These are phyloP conservation scores for Apostichopus parvimensis DNA, from an alignment of 35 echinoderm and acorn worm genomes.

Conservation along the genomic window DNA sequence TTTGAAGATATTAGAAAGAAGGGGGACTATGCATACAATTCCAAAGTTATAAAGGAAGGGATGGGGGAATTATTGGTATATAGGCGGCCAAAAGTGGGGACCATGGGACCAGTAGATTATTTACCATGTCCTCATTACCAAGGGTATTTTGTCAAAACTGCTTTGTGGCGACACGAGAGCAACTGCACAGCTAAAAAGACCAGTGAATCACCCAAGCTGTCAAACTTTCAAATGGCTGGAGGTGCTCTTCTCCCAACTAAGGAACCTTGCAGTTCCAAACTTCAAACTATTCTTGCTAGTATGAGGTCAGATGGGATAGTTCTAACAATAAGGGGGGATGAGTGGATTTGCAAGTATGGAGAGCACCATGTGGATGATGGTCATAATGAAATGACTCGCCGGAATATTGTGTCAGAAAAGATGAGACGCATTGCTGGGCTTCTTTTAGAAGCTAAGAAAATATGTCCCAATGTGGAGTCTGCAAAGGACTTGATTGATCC, in stretches of 20 bases:
- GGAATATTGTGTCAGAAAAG: slow-evolving; percentile 17
- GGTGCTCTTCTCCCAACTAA: slow-evolving; percentile 2
- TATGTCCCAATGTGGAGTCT: background rate
- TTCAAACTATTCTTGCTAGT: background rate
- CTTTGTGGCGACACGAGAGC: background rate
- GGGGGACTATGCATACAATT: slow-evolving; percentile 1
- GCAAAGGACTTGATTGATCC: slow-evolving; percentile 32
- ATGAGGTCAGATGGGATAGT: slow-evolving; percentile 2
- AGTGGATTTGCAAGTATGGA: background rate
- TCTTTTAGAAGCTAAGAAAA: background rate
- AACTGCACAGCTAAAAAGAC: background rate
- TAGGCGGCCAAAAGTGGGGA: background rate
- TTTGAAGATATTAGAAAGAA: slow-evolving; percentile 37
- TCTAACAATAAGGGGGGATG: background rate
- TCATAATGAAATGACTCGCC: background rate
- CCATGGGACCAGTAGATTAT: background rate
- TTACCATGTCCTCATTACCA: background rate
- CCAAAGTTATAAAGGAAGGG: slow-evolving; percentile 16
- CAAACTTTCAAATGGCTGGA: background rate
- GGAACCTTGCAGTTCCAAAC: background rate
- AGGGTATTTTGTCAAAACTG: background rate
- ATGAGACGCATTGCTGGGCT: background rate
- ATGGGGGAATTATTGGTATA: background rate
- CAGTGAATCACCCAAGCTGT: background rate
- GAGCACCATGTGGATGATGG: background rate